Conservation (phyloP, 2,797 vertebrate species). For the Acanthis flammea region DNA sequence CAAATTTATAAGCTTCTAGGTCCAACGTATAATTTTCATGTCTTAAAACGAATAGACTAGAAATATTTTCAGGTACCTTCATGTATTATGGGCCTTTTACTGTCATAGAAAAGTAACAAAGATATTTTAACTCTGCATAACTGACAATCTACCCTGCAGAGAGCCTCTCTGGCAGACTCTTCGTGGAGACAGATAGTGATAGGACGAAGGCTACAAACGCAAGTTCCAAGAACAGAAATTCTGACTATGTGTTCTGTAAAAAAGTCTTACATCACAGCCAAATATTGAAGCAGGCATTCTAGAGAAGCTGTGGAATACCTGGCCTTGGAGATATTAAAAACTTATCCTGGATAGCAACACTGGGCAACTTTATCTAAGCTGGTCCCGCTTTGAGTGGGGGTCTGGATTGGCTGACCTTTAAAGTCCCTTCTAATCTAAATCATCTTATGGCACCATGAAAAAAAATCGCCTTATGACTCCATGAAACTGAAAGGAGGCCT, state of each 20-base stretch:
- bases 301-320: neutral
- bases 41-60: neutral
- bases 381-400: neutral
- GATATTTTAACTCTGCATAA: neutral
- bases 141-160: neutral
- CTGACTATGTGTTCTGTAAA: neutral
- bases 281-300: neutral
- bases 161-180: neutral
- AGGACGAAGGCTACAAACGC: neutral
- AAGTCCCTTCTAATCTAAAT: neutral
- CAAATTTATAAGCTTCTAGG: neutral
- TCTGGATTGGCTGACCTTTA: neutral
- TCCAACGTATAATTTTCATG: neutral
- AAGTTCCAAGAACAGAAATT: neutral
- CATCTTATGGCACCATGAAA: neutral
- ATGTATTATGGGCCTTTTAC: neutral
- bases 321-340: neutral
- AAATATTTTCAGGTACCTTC: neutral
- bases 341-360: neutral
- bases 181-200: neutral
- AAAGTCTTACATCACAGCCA: neutral
- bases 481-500: neutral
- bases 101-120: neutral
- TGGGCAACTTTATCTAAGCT: neutral
- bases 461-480: neutral